Base-by-base conservation (phyloP, 2,888 invertebrate genomes). In the Ennomos fuscantarius region DNA sequence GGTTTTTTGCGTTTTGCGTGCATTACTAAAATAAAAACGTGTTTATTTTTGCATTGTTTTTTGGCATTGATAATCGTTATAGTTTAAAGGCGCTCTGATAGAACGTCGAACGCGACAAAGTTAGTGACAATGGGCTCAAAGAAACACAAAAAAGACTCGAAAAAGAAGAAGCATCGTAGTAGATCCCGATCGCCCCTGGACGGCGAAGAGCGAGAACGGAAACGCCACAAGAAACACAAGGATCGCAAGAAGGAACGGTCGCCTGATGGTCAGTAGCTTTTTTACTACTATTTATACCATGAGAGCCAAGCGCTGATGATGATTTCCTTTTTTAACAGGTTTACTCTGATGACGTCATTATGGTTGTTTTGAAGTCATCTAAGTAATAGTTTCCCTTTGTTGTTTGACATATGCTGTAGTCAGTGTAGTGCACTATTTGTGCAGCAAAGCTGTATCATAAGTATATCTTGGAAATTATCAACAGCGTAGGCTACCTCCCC, bases 121-220 rank as follows among this genome's bases (percentile, higher is more conserved):
- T 6, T 24, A 24, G 24, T 24, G 48, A 43, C 53, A 68, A 95
- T 95, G 95, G 95, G 95, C 71, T 95, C 95, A 15, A 95, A 95
- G 82, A 95, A 95, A 77, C 95, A 95, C 73, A 95, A 95, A 79
- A 94, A 94, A 74, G 95, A 94, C 37, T 89, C 93, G 2, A 94
- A 94, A 79, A 96, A 95, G 86, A 93, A 94, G 80, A 94, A 95
- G 77, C 95, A 95, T 58, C 83, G 85, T 73, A 90, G 90, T 81
- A 92, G 94, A 44, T 94, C 94, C 15, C 92, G 93, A 33, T 94
- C 94, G 39, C 91, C 92, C 1, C 77, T 93, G 50, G 91, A 92
- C 11, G 89, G 89, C 52, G 94, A 93, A 63, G 94, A 94, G 63
- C 93, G 93, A 64, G 93, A 92, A 69, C 83, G 91, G 31, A 92